Conservation (phyloP, 1,140 invertebrate species). For the Pachypsylla venusta region DNA sequence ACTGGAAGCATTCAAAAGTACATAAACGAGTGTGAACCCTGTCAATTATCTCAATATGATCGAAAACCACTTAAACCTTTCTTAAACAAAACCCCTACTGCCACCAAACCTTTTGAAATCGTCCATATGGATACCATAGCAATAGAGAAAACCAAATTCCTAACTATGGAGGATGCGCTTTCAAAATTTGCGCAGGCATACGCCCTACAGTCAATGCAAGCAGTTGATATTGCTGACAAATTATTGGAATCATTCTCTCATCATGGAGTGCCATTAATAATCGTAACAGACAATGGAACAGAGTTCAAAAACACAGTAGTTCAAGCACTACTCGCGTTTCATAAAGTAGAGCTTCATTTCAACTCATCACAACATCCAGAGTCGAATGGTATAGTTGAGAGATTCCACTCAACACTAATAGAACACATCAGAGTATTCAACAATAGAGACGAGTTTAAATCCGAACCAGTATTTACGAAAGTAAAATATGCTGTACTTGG, state of each 20-base stretch:
- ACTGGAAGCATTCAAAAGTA: not conserved
- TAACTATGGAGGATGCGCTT: slow-evolving; percentile 2
- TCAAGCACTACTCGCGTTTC: not conserved
- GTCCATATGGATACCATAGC: not conserved
- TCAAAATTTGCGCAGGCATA: slow-evolving; percentile 9
- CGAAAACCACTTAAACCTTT: not conserved
- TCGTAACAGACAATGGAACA: not conserved
- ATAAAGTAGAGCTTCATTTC: not conserved
- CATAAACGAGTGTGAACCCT: not conserved
- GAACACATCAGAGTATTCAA: slow-evolving; percentile 20
- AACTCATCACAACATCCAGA: not conserved
- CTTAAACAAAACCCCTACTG: slow-evolving; percentile 5
- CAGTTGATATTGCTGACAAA: slow-evolving; percentile 7
- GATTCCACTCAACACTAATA: not conserved
- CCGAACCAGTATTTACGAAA: not conserved
- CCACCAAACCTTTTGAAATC: slow-evolving; percentile 3
- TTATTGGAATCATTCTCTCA: not conserved
- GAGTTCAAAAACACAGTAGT: slow-evolving; percentile 10
- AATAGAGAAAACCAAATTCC: not conserved
- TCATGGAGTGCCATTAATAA: not conserved
- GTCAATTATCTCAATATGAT: not conserved
- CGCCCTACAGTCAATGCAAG: not conserved
- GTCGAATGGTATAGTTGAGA: not conserved
- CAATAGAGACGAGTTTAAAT: not conserved
- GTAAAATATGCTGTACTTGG: not conserved